Conservation (phyloP, 2,113 vertebrate species). For the Ctenomys sociabilis region DNA sequence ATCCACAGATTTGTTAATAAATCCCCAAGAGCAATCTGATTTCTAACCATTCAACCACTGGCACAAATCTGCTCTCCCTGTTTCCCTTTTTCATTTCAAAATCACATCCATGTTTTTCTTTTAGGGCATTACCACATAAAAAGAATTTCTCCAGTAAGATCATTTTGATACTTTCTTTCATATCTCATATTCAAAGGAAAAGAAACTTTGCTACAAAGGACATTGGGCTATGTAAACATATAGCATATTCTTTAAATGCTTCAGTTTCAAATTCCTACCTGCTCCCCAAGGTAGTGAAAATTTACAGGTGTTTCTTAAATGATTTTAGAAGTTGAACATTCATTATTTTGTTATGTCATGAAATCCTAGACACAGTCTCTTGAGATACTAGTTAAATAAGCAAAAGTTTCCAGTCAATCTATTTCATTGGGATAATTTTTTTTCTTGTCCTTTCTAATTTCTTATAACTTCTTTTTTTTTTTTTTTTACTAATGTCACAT, state of each 20-base stretch:
- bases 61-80: not conserved
- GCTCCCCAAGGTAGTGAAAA: slow-evolving; percentile 38
- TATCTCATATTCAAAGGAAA: slow-evolving; percentile 42
- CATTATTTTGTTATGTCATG: slow-evolving; percentile 30
- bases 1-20: not conserved
- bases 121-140: not conserved
- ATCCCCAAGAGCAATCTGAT: not conserved
- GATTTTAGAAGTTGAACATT: slow-evolving; percentile 43
- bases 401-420: not conserved
- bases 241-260: slow-evolving; percentile 22
- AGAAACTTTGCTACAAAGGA: slow-evolving; percentile 3
- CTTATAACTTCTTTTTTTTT: too few species aligned
- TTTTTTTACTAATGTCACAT: too few species aligned
- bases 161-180: slow-evolving; percentile 21
- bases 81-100: slow-evolving; percentile 32
- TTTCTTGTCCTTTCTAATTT: too few species aligned
- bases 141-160: slow-evolving; percentile 50
- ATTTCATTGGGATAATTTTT: not conserved
- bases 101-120: not conserved
- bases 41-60: not conserved
- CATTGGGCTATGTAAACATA: not conserved
- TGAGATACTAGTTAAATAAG: slow-evolving; percentile 14
- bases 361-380: not conserved
- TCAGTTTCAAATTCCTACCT: slow-evolving; percentile 49
- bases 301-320: slow-evolving; percentile 6